Percentiles rank a stretch among this genome's conserved stretches.
phyloP scores from a whole-genome alignment of 2,113 vertebrate species.

The Piprites chloris region DNA sequence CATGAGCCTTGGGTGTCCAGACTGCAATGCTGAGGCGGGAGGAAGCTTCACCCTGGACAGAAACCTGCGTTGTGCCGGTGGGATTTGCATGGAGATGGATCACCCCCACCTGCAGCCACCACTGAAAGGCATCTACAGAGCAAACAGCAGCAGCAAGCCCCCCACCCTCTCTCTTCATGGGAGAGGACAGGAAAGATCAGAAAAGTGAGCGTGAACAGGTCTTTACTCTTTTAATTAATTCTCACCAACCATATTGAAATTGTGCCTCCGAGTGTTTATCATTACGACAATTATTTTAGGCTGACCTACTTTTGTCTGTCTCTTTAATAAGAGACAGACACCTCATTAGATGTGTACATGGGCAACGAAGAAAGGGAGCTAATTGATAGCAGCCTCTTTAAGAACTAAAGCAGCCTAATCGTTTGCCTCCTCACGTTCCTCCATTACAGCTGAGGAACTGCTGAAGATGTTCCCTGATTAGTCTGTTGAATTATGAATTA shows the following conservation, averaged over 20 bases:
- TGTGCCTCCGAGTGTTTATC: conserved; percentile 27
- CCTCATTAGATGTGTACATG: conserved; percentile 37
- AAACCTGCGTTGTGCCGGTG: fast-evolving
- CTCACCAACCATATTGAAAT: not conserved
- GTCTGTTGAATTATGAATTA: conserved; percentile 84
- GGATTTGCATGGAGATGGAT: not conserved
- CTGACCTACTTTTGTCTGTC: conserved; percentile 61
- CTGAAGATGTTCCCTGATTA: conserved; percentile 81
- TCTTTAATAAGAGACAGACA: conserved; percentile 18
- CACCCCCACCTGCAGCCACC: not conserved
- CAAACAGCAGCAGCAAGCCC: not conserved
- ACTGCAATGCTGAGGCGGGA: not conserved
- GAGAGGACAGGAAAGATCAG: not conserved
- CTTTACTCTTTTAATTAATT: conserved; percentile 30
- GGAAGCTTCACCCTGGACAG: fast-evolving
- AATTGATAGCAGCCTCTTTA: conserved; percentile 62
- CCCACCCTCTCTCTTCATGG: not conserved
- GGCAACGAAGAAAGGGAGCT: conserved; percentile 18
- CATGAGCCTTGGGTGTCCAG: not conserved
- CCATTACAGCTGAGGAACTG: conserved; percentile 63
- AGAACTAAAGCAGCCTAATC: conserved; percentile 62
- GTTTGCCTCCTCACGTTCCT: conserved; percentile 75
- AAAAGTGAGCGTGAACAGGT: not conserved
- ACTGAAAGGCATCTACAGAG: not conserved
- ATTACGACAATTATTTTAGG: conserved; percentile 49